These are phyloP conservation scores for Amphipoea lucens DNA, from an alignment of 2,888 invertebrate genomes.

Conservation along the genomic window DNA sequence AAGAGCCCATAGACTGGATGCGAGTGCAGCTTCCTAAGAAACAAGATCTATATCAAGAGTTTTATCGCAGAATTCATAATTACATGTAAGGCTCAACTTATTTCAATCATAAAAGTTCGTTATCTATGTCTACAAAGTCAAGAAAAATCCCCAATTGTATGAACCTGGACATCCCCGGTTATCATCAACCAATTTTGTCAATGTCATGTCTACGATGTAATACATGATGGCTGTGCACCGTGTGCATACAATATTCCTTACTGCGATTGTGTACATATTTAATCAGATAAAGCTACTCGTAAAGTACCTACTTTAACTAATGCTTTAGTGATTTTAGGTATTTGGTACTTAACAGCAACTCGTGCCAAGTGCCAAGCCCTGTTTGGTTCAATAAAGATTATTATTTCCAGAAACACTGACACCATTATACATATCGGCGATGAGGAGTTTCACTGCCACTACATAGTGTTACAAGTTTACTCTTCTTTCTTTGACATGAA, in stretches of 20 bases:
- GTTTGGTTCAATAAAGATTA: constrained; percentile 26
- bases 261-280: constrained; percentile 21
- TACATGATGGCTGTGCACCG: not conserved
- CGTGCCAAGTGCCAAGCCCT: constrained; percentile 1
- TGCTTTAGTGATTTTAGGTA: constrained; percentile 44
- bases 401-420: constrained; percentile 91
- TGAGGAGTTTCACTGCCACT: constrained; percentile 93
- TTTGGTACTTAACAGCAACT: constrained; percentile 11
- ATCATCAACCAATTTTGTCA: constrained; percentile 3
- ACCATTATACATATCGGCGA: constrained; percentile 91
- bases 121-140: not conserved
- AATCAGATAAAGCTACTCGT: constrained; percentile 47
- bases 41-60: constrained; percentile 92
- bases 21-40: constrained; percentile 92
- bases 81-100: constrained; percentile 88
- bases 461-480: constrained; percentile 92
- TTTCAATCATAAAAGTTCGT: not conserved
- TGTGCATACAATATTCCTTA: constrained; percentile 22
- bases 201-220: constrained; percentile 5
- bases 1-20: constrained; percentile 91
- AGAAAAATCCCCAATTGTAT: not conserved
- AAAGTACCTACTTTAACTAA: constrained; percentile 23
- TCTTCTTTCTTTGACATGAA: constrained; percentile 91
- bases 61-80: constrained; percentile 92
- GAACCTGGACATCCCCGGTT: not conserved